Evolutionary conservation across 2,113 vertebrate genomes (phyloP).

Genomic region (Limanda limanda): DNA sequence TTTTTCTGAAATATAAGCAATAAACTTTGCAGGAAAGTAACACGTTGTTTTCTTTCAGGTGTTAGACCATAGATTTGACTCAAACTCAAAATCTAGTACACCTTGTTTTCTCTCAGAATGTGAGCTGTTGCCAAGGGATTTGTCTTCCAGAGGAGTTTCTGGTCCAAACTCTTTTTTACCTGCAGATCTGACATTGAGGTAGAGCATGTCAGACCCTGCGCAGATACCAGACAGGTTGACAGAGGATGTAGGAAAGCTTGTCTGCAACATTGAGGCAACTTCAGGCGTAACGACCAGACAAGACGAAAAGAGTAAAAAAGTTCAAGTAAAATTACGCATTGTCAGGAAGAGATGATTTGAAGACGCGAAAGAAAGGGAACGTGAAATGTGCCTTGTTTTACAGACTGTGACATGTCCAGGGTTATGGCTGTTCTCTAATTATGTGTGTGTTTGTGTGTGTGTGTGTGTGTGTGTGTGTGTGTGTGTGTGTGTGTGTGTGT

Average conservation of each 20-base stretch:
- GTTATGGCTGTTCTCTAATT: no score
- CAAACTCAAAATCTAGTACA: constrained; percentile 1
- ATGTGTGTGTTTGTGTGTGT: no score
- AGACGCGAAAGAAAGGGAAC: no score
- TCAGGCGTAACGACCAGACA: constrained; percentile 3
- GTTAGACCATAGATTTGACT: neutral
- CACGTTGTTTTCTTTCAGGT: neutral
- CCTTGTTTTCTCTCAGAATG: neutral
- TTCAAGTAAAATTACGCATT: neutral
- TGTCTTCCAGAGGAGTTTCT: constrained; percentile 7
- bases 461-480: no score
- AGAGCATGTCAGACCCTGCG: constrained; percentile 24
- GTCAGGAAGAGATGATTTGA: constrained; percentile 10
- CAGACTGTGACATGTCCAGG: no score
- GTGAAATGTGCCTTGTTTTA: neutral
- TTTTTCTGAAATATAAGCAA: neutral
- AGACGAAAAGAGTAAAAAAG: neutral
- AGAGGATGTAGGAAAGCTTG: constrained; percentile 24
- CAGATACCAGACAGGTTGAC: constrained; percentile 30
- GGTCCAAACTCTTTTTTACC: constrained; percentile 5
- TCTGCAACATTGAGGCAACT: neutral
- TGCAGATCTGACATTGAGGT: constrained; percentile 22
- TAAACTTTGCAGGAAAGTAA: neutral
- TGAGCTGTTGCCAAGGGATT: constrained; percentile 19
- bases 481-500: no score